Conservation (phyloP, 2,113 vertebrate species). For the Furnarius figulus region DNA sequence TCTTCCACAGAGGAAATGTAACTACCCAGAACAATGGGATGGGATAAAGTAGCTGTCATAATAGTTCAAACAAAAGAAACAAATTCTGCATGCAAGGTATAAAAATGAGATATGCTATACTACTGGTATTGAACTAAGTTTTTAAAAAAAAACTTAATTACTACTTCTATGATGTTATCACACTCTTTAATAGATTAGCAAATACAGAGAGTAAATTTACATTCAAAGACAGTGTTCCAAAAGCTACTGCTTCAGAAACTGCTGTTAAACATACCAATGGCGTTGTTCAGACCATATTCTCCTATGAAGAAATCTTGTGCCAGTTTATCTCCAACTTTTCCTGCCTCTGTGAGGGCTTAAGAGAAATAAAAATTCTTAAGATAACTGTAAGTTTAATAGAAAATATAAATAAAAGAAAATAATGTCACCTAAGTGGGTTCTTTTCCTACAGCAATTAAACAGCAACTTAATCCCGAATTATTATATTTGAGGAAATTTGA, state of each 20-base stretch:
- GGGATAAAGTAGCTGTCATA: background rate
- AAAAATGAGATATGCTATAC: background rate
- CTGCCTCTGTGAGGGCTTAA: slow-evolving; percentile 80
- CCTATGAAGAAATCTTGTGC: slow-evolving; percentile 83
- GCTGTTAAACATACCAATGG: slow-evolving; percentile 79
- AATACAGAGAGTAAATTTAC: background rate
- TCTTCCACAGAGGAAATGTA: background rate
- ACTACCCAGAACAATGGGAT: background rate
- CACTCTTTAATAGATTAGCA: background rate
- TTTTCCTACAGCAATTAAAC: background rate
- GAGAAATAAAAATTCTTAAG: background rate
- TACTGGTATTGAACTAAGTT: background rate
- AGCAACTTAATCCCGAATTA: background rate
- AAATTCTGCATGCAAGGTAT: background rate
- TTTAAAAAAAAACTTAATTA: background rate
- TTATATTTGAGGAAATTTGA: background rate
- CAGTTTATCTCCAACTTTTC: slow-evolving; percentile 72
- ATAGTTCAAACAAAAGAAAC: background rate
- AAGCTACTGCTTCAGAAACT: background rate
- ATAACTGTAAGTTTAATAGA: background rate
- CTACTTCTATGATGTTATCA: background rate
- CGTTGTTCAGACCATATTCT: slow-evolving; percentile 88
- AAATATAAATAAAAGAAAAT: background rate
- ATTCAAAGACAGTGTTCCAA: background rate
- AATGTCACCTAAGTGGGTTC: background rate